phyloP scores from a whole-genome alignment of 2,113 vertebrate genomes.

The Melanerpes formicivorus region DNA sequence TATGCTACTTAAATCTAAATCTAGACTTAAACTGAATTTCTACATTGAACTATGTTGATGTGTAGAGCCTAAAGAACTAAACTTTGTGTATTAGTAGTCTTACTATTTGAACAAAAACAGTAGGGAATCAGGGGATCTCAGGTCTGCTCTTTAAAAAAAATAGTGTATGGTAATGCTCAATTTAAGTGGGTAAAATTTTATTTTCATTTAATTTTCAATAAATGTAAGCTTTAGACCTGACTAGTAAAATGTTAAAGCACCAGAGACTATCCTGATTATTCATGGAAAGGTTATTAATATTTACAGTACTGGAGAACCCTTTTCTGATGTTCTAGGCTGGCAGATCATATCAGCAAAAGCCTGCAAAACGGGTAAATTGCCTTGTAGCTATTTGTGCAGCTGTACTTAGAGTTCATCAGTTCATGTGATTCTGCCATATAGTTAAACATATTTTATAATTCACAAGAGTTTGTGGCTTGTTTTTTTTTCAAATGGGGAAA shows the following conservation, averaged over 20 bases:
- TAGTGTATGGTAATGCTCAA: background rate
- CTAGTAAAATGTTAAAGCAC: background rate
- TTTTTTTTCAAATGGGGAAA: background rate
- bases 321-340: background rate
- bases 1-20: background rate
- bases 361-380: background rate
- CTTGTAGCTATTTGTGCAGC: background rate
- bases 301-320: background rate
- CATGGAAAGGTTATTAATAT: background rate
- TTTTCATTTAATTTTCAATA: background rate
- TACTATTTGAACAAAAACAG: background rate
- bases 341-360: background rate
- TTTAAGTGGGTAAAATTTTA: background rate
- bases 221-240: background rate
- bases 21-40: background rate
- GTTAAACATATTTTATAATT: background rate
- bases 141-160: background rate
- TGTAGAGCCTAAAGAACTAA: background rate
- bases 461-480: background rate
- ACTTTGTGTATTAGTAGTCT: background rate
- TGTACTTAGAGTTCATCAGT: background rate
- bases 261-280: background rate
- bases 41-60: background rate
- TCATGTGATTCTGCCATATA: background rate
- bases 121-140: background rate